A percentile compares a stretch with the other conserved stretches of the same genome.
phyloP scores from a whole-genome alignment of 2,113 vertebrate genomes.

The Albula glossodonta region DNA sequence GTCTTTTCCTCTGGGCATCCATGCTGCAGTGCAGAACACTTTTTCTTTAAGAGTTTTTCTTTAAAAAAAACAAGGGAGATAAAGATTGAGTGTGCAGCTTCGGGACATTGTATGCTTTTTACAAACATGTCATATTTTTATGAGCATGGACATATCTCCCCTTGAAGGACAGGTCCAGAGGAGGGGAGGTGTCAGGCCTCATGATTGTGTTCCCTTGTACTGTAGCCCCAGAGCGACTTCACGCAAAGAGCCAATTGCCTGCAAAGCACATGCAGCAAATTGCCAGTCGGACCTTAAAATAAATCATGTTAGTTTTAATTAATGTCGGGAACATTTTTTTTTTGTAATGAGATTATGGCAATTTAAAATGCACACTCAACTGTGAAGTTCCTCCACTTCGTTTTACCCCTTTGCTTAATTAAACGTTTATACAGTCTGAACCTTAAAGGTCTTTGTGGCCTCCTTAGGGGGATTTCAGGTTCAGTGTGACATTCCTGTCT shows the following conservation, averaged over 20 bases:
- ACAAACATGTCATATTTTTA: neutral
- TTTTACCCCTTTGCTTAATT: slow-evolving; percentile 45
- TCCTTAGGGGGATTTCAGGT: slow-evolving; percentile 25
- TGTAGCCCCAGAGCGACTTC: slow-evolving; percentile 18
- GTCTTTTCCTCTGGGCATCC: neutral
- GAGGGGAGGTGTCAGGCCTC: neutral
- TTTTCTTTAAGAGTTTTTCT: neutral
- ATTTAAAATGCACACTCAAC: slow-evolving; percentile 31
- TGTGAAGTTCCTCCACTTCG: slow-evolving; percentile 20
- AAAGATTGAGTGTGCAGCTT: neutral
- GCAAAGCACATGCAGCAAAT: neutral
- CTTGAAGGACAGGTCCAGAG: neutral
- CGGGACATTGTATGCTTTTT: neutral
- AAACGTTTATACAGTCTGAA: slow-evolving; percentile 46
- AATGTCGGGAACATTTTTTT: slow-evolving; percentile 16
- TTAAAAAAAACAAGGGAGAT: neutral
- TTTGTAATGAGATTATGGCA: slow-evolving; percentile 35
- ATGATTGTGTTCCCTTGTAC: neutral
- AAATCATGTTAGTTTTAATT: slow-evolving; percentile 42
- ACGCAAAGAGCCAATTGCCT: slow-evolving; percentile 7
- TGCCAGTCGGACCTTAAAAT: slow-evolving; percentile 20
- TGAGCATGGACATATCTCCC: neutral
- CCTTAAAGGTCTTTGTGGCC: slow-evolving; percentile 28
- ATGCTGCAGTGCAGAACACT: neutral
- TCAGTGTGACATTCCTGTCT: slow-evolving; percentile 17